Conservation (phyloP, 30 jellyfish, hydroid and myxozoan genomes). For the Rhopilema esculentum region DNA sequence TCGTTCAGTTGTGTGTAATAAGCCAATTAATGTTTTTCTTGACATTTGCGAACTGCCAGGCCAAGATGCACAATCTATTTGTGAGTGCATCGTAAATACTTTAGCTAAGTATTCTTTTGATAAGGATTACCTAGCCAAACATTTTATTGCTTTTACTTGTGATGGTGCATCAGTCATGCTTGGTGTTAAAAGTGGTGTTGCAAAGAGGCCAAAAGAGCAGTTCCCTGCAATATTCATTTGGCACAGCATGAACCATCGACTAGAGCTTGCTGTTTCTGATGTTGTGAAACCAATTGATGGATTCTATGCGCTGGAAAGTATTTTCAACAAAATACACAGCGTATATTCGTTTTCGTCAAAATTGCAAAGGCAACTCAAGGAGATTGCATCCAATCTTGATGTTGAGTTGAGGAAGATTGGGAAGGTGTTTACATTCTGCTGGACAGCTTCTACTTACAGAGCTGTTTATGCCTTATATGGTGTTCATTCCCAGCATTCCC, state of each 20-base stretch:
- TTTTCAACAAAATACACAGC: constrained; percentile 37
- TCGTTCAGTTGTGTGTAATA: constrained; percentile 52
- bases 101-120: constrained; percentile 28
- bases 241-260: constrained; percentile 70
- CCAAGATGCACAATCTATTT: constrained; percentile 34
- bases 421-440: constrained; percentile 51
- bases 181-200: constrained; percentile 47
- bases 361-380: constrained; percentile 48
- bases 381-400: constrained; percentile 46
- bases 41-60: constrained; percentile 39
- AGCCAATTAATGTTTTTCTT: constrained; percentile 17
- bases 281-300: constrained; percentile 44
- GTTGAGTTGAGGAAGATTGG: constrained; percentile 64
- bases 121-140: constrained; percentile 48
- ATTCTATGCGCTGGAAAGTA: constrained; percentile 23
- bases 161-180: constrained; percentile 68
- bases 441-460: constrained; percentile 71
- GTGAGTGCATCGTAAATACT: not conserved
- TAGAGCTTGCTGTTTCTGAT: constrained; percentile 72
- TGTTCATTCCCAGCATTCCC: constrained; percentile 27
- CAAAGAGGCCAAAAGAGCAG: constrained; percentile 29
- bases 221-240: constrained; percentile 49
- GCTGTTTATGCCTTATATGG: constrained; percentile 62
- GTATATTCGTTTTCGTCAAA: constrained; percentile 40
- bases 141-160: constrained; percentile 49